phyloP scores from a whole-genome alignment of 2,888 invertebrate species.

The Trichogramma dendrolimi region DNA sequence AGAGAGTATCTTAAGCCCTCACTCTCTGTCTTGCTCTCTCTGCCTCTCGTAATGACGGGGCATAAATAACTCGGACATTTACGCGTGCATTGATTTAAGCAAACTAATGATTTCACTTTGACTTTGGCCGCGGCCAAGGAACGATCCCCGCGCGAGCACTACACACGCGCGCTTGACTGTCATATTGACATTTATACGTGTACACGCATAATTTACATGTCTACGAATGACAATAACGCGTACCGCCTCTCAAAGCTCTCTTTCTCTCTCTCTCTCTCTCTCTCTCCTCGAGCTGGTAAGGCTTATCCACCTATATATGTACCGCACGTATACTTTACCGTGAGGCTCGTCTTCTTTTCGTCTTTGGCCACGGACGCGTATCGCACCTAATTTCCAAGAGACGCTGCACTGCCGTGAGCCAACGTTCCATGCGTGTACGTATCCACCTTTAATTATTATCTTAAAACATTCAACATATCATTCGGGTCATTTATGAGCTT shows the following conservation, averaged over 20 bases:
- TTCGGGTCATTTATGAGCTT: no score
- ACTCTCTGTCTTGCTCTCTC: no score
- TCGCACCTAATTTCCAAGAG: no score
- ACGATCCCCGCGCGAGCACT: constrained; percentile 19
- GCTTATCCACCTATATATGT: constrained; percentile 24
- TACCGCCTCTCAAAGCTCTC: constrained; percentile 11
- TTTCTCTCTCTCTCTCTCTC: constrained; percentile 1
- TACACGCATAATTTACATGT: constrained; percentile 50
- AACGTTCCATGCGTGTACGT: no score
- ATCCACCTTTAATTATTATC: no score
- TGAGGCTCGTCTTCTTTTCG: no score
- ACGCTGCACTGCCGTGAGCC: no score
- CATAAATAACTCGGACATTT: constrained; percentile 53
- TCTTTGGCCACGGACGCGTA: no score
- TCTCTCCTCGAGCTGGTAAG: background rate
- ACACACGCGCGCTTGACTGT: constrained; percentile 40
- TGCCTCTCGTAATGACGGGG: constrained; percentile 48
- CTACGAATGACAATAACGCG: constrained; percentile 47
- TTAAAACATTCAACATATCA: no score
- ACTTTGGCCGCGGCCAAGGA: constrained; percentile 41
- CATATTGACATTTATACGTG: constrained; percentile 51
- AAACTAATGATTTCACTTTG: constrained; percentile 54
- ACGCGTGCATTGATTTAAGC: constrained; percentile 54
- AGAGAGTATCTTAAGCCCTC: constrained; percentile 28
- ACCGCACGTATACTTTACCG: constrained; percentile 14